A percentile compares a stretch with the other conserved stretches of the same genome.
Conservation (phyloP, 2,113 vertebrate genomes). For the Cheilinus undulatus region DNA sequence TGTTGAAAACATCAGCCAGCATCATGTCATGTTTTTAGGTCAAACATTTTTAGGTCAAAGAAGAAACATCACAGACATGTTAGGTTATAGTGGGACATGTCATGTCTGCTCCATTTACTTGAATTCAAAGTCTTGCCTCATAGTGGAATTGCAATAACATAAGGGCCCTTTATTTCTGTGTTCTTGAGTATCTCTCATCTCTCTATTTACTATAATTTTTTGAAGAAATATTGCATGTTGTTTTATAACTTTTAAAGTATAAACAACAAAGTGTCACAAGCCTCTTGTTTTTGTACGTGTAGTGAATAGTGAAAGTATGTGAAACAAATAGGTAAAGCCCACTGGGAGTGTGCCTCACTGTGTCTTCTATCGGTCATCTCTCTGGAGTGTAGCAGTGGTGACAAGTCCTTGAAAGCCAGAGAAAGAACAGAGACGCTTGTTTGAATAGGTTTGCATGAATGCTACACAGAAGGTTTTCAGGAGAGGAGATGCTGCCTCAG, state of each 20-base stretch:
- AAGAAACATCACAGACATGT: too few relatives aligned
- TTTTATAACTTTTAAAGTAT: too few relatives aligned
- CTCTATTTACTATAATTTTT: background rate
- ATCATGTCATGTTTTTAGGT: background rate
- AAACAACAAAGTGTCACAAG: background rate
- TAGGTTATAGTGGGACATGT: too few relatives aligned
- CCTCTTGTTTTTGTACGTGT: background rate
- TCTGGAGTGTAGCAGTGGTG: constrained; percentile 21
- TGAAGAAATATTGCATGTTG: too few relatives aligned
- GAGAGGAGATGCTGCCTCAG: background rate
- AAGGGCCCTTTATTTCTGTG: too few relatives aligned
- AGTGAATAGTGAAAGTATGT: background rate
- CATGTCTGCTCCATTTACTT: too few relatives aligned
- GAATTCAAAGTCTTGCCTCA: too few relatives aligned
- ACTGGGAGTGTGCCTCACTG: constrained; percentile 6
- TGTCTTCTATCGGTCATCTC: constrained; percentile 30
- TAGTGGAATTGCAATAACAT: too few relatives aligned
- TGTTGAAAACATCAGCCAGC: background rate
- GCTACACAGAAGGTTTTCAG: background rate
- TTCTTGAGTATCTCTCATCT: too few relatives aligned
- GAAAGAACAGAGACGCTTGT: constrained; percentile 25
- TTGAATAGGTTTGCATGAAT: constrained; percentile 45
- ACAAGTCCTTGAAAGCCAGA: constrained; percentile 27
- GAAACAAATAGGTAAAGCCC: background rate
- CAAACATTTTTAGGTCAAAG: background rate